Conservation (phyloP, 2,888 invertebrate genomes). For the Stenolophus ochropezus region DNA sequence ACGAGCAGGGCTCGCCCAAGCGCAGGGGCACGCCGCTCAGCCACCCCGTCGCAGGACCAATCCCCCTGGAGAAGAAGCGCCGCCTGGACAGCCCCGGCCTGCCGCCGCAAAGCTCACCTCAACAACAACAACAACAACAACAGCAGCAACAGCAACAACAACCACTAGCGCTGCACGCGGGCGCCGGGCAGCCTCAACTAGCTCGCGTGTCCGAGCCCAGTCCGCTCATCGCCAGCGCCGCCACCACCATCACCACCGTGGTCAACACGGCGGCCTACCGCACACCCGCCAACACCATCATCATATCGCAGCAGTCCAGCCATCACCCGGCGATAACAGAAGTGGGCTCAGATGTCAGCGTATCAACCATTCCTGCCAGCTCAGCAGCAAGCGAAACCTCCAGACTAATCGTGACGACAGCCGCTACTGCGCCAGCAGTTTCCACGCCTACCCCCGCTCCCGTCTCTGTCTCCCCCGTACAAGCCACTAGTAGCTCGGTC, state of each 20-base stretch:
- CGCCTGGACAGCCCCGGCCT: constrained; percentile 75
- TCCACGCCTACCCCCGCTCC: constrained; percentile 44
- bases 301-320: constrained; percentile 62
- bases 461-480: constrained; percentile 27
- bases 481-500: constrained; percentile 66
- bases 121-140: constrained; percentile 65
- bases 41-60: constrained; percentile 72
- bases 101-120: constrained; percentile 61
- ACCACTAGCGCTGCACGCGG: constrained; percentile 69
- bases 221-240: constrained; percentile 82
- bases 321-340: constrained; percentile 67
- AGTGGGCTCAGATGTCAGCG: constrained; percentile 71
- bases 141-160: constrained; percentile 64
- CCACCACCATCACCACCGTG: constrained; percentile 81
- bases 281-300: constrained; percentile 71
- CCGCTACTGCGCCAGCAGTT: constrained; percentile 63
- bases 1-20: constrained; percentile 75
- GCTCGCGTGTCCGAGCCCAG: constrained; percentile 79
- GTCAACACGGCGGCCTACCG: constrained; percentile 79
- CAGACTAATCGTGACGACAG: constrained; percentile 68
- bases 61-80: constrained; percentile 79
- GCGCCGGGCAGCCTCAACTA: constrained; percentile 71
- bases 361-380: constrained; percentile 72
- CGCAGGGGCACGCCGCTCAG: constrained; percentile 78
- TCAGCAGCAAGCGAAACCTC: constrained; percentile 71